A percentile compares a stretch with the other conserved stretches of the same genome.
Conservation (phyloP, 2,113 vertebrate genomes). For the Albula goreensis region DNA sequence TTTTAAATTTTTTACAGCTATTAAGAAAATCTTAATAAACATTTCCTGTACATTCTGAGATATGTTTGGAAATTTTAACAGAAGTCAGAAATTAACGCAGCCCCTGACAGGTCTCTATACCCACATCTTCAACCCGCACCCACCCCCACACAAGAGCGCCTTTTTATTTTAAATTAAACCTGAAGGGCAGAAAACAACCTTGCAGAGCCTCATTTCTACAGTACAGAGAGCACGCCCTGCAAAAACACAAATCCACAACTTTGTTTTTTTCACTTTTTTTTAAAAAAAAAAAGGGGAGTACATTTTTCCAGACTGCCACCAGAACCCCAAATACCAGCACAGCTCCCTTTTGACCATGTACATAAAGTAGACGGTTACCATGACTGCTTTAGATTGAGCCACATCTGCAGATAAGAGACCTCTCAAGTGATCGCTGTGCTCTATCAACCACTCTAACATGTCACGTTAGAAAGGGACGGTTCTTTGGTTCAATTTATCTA, state of each 20-base stretch:
- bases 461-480: too few relatives aligned
- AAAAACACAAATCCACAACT: conserved; percentile 33
- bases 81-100: conserved; percentile 57
- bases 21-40: conserved; percentile 57
- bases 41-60: conserved; percentile 72
- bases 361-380: not conserved
- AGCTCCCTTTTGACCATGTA: not conserved
- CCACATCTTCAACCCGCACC: not conserved
- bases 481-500: not conserved
- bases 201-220: conserved; percentile 32
- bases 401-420: not conserved
- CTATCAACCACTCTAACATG: not conserved
- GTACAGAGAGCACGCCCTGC: conserved; percentile 27
- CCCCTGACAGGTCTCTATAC: conserved; percentile 10
- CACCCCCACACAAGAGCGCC: conserved; percentile 2
- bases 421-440: not conserved
- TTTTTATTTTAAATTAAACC: conserved; percentile 54
- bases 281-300: conserved; percentile 19
- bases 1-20: conserved; percentile 47
- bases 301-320: not conserved
- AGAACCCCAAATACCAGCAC: not conserved
- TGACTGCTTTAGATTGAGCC: not conserved
- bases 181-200: conserved; percentile 20
- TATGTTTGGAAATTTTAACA: conserved; percentile 65
- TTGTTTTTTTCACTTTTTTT: not conserved